Evolutionary conservation across 2,888 invertebrate genomes (phyloP).

Genomic region (Meandrusa payeni): DNA sequence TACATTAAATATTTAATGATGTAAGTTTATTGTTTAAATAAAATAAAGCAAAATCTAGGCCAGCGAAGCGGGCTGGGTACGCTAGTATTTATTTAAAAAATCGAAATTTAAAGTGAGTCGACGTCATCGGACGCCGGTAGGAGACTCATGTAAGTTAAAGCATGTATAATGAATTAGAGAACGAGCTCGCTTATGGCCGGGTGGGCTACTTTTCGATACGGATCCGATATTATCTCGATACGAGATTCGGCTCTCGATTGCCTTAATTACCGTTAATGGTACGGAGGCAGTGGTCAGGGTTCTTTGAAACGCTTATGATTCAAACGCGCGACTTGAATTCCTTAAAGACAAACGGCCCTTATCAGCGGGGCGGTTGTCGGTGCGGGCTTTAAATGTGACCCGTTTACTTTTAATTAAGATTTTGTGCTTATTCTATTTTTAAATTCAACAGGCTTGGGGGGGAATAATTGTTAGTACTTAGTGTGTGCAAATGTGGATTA

Average conservation of each 20-base stretch:
- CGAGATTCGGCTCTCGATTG: slow-evolving; percentile 67
- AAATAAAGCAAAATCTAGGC: no score
- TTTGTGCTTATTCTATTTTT: slow-evolving; percentile 39
- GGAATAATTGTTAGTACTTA: slow-evolving; percentile 24
- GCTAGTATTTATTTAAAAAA: no score
- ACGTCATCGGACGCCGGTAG: slow-evolving; percentile 47
- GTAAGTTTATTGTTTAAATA: no score
- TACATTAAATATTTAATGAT: no score
- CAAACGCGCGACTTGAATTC: slow-evolving; percentile 74
- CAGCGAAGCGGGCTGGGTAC: no score
- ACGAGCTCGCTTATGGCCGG: slow-evolving; percentile 49
- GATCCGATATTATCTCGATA: slow-evolving; percentile 67
- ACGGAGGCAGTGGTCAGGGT: slow-evolving; percentile 40
- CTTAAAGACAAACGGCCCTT: slow-evolving; percentile 25
- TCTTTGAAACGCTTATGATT: slow-evolving; percentile 79
- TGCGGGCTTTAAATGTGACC: slow-evolving; percentile 44
- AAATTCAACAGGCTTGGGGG: slow-evolving; percentile 24
- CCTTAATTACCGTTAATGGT: slow-evolving; percentile 77
- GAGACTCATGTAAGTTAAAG: slow-evolving; percentile 52
- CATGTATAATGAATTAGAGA: slow-evolving; percentile 72
- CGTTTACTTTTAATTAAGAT: slow-evolving; percentile 68
- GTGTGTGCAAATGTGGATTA: slow-evolving; percentile 13
- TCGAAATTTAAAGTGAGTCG: slow-evolving; percentile 33
- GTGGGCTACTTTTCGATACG: slow-evolving; percentile 63
- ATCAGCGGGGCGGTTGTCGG: slow-evolving; percentile 17